These are phyloP conservation scores for Oostethus manadensis DNA, from an alignment of 2,113 vertebrate genomes.

Conservation along the genomic window DNA sequence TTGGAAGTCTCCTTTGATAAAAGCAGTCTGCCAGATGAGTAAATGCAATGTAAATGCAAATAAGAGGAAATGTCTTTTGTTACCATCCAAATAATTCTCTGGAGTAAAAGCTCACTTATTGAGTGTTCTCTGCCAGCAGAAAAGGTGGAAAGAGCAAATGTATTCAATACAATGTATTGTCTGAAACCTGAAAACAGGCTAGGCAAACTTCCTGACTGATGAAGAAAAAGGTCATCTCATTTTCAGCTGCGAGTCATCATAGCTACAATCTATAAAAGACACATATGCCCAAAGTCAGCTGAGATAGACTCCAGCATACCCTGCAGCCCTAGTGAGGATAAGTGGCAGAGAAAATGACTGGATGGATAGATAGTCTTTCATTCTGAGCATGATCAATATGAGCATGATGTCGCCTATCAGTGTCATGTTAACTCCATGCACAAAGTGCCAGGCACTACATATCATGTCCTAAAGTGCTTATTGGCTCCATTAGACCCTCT, in stretches of 20 bases:
- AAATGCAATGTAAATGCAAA: constrained; percentile 8
- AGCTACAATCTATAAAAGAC: constrained; percentile 7
- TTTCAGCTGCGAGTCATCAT: neutral
- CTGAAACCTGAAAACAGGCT: neutral
- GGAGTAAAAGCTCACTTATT: constrained; percentile 1
- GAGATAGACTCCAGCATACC: too few species aligned
- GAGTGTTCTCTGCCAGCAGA: neutral
- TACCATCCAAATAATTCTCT: constrained; percentile 1
- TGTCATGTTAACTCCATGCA: constrained; percentile 14
- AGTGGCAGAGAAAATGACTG: too few species aligned
- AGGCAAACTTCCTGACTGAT: neutral
- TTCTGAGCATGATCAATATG: neutral
- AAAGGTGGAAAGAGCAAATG: neutral
- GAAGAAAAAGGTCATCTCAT: neutral
- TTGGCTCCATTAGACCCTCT: constrained; percentile 31
- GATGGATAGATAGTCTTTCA: too few species aligned
- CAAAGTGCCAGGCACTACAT: constrained; percentile 36
- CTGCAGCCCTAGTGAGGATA: too few species aligned
- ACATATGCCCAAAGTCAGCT: too few species aligned
- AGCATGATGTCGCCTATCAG: constrained; percentile 13
- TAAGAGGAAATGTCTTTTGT: neutral
- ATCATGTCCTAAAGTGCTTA: constrained; percentile 18
- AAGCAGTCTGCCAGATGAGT: neutral
- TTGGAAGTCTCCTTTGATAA: constrained; percentile 3
- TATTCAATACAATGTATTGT: constrained; percentile 1